These are phyloP conservation scores for Trisateles emortualis DNA, from an alignment of 2,888 invertebrate species.

Conservation along the genomic window DNA sequence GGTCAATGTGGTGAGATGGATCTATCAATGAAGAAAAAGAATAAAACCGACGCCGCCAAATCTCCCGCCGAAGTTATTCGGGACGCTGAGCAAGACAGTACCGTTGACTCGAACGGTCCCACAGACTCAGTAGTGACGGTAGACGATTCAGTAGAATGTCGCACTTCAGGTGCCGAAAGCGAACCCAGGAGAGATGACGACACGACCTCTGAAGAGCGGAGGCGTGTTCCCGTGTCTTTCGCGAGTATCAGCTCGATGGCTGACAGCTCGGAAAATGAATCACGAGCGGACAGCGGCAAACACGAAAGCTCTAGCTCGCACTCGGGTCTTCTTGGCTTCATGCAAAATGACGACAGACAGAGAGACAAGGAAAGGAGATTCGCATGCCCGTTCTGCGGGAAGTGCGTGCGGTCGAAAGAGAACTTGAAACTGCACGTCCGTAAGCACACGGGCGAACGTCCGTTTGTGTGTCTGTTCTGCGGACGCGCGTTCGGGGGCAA, in stretches of 20 bases:
- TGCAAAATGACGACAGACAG: slow-evolving; percentile 86
- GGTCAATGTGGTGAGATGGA: slow-evolving; percentile 87
- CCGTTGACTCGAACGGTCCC: slow-evolving; percentile 89
- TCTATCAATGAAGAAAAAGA: slow-evolving; percentile 84
- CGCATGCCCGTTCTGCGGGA: slow-evolving; percentile 96
- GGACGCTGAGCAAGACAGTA: slow-evolving; percentile 90
- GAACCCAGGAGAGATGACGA: slow-evolving; percentile 72
- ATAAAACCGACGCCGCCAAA: slow-evolving; percentile 71
- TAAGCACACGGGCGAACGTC: slow-evolving; percentile 95
- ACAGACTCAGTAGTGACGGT: slow-evolving; percentile 81
- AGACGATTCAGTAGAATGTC: slow-evolving; percentile 81
- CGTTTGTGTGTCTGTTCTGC: slow-evolving; percentile 96
- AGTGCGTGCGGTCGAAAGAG: slow-evolving; percentile 95
- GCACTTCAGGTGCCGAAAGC: slow-evolving; percentile 75
- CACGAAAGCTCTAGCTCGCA: slow-evolving; percentile 86
- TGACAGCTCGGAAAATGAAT: slow-evolving; percentile 83
- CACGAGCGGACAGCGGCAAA: slow-evolving; percentile 77
- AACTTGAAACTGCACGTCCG: slow-evolving; percentile 95
- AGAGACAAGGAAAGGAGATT: slow-evolving; percentile 91
- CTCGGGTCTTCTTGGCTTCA: slow-evolving; percentile 88
- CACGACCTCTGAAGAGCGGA: slow-evolving; percentile 61
- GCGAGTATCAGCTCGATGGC: slow-evolving; percentile 85
- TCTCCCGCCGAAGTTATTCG: slow-evolving; percentile 79
- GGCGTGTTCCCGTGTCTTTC: slow-evolving; percentile 80
- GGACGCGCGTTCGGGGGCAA: slow-evolving; percentile 96